A percentile compares a stretch with the other conserved stretches of the same genome.
These are phyloP conservation scores for Karalla daura DNA, from an alignment of 2,797 vertebrate species.

Conservation along the genomic window DNA sequence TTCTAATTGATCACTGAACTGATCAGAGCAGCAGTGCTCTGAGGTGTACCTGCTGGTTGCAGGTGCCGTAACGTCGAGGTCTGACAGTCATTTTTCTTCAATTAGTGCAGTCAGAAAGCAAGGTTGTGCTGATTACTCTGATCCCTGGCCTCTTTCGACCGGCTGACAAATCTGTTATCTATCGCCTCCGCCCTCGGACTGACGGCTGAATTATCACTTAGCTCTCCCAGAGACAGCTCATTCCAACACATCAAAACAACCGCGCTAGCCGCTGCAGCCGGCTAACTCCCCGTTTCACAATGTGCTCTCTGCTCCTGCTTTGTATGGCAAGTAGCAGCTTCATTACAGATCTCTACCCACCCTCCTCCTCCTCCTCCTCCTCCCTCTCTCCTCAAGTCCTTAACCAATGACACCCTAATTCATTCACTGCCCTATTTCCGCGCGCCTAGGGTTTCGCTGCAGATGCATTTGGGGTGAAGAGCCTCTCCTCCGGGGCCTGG, in stretches of 20 bases:
- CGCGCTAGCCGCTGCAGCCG: slow-evolving; percentile 40
- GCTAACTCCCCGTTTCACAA: slow-evolving; percentile 56
- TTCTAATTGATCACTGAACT: not conserved
- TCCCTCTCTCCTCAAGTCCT: slow-evolving; percentile 58
- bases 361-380: slow-evolving; percentile 2
- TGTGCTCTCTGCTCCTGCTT: slow-evolving; percentile 52
- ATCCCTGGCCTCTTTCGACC: slow-evolving; percentile 28
- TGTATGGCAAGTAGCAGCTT: slow-evolving; percentile 60
- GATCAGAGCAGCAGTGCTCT: not conserved
- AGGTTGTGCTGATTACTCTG: slow-evolving; percentile 20
- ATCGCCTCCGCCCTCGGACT: slow-evolving; percentile 29
- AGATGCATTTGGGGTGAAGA: slow-evolving; percentile 70
- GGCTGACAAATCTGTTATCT: slow-evolving; percentile 38
- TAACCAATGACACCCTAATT: slow-evolving; percentile 76
- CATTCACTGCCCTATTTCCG: slow-evolving; percentile 68
- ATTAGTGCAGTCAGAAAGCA: slow-evolving; percentile 24
- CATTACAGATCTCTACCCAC: slow-evolving; percentile 46
- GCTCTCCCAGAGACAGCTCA: slow-evolving; percentile 58
- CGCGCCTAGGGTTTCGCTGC: slow-evolving; percentile 37
- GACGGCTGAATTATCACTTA: slow-evolving; percentile 69
- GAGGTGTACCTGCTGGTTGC: not conserved
- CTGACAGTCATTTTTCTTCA: slow-evolving; percentile 3
- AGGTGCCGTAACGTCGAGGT: no score
- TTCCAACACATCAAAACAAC: slow-evolving; percentile 57
- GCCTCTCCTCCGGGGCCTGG: slow-evolving; percentile 56